phyloP scores from a whole-genome alignment of 1,140 invertebrate species.

The Pteromalus puparum region DNA sequence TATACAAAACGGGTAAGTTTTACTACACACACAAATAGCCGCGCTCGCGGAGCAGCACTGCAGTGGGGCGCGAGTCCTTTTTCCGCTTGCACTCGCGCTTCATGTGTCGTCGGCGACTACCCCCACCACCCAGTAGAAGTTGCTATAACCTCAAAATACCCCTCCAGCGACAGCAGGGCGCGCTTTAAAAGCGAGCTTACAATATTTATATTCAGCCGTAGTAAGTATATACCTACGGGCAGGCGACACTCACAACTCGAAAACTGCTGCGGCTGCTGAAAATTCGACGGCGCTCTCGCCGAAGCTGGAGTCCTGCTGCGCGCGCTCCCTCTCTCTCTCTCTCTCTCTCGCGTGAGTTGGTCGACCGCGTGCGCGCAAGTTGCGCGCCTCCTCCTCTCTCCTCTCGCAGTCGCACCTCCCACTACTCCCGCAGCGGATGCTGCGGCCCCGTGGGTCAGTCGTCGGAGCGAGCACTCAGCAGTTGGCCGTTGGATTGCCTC shows the following conservation, averaged over 20 bases:
- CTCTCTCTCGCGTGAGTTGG: conserved; percentile 23
- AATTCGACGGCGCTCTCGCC: not conserved
- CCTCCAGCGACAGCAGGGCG: not conserved
- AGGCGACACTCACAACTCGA: not conserved
- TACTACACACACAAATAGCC: not conserved
- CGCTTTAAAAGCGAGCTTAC: not conserved
- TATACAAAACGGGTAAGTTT: too few relatives aligned
- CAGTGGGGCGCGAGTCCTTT: conserved; percentile 2
- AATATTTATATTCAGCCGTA: too few relatives aligned
- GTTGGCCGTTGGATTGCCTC: not conserved
- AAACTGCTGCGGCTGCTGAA: not conserved
- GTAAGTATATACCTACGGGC: too few relatives aligned
- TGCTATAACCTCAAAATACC: not conserved
- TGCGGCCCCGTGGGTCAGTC: not conserved
- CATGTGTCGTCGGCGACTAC: conserved; percentile 28
- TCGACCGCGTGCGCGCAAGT: conserved; percentile 11
- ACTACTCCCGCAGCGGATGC: not conserved
- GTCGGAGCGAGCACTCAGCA: not conserved
- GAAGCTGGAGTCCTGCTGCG: not conserved
- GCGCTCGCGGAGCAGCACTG: not conserved
- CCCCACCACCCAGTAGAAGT: not conserved
- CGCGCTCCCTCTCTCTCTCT: not conserved
- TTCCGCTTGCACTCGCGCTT: conserved; percentile 26
- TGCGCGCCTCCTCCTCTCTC: not conserved
- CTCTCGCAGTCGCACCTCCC: not conserved